Percentiles rank a stretch among this genome's conserved stretches.
Conservation (phyloP, 2,888 invertebrate genomes). For the Heteropelma amictum region DNA sequence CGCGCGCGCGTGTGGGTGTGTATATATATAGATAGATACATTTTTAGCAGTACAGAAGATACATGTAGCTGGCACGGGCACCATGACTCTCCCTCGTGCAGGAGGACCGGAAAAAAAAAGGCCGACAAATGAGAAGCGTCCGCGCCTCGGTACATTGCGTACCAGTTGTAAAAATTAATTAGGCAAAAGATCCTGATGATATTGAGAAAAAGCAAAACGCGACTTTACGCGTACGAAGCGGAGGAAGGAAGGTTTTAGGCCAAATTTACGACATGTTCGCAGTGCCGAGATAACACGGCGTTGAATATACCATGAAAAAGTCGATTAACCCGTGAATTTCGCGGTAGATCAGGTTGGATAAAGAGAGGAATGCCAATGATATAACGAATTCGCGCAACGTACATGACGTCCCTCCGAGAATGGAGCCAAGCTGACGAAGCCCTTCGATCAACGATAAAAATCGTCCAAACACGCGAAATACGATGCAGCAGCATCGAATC, state of each 20-base stretch:
- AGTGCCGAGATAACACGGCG: background rate
- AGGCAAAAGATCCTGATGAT: conserved; percentile 37
- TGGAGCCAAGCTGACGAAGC: no score
- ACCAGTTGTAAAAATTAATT: conserved; percentile 53
- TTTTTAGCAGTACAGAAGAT: conserved; percentile 45
- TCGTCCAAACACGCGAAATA: no score
- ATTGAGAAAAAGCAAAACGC: conserved; percentile 3
- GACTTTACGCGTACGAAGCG: background rate
- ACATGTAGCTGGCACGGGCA: background rate
- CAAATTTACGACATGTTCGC: background rate
- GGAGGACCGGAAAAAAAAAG: conserved; percentile 24
- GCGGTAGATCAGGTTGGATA: no score
- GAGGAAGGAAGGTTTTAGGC: background rate
- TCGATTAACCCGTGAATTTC: no score
- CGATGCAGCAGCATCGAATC: no score
- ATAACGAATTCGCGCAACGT: no score
- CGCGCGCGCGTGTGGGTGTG: no score
- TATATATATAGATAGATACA: conserved; percentile 37
- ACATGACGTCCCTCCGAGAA: no score
- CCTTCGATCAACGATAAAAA: no score
- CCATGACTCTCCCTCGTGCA: background rate
- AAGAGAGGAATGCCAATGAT: no score
- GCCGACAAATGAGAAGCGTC: conserved; percentile 50
- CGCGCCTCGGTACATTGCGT: conserved; percentile 36
- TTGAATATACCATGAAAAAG: background rate